Conservation (phyloP, 2,113 vertebrate genomes). For the Cichladusa arquata region DNA sequence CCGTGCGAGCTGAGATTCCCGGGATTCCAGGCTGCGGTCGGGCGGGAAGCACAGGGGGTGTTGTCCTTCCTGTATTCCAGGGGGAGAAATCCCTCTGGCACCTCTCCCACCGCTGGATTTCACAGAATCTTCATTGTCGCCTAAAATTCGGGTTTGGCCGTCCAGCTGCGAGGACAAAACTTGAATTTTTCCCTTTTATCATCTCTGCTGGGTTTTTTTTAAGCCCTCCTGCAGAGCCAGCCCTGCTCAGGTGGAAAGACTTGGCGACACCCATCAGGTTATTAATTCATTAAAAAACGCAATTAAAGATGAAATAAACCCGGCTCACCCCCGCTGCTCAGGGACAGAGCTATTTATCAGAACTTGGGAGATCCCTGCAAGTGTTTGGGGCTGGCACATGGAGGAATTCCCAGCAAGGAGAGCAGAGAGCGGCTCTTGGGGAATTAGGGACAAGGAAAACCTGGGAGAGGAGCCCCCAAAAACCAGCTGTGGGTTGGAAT, state of each 20-base stretch:
- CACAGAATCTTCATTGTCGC: rapidly evolving
- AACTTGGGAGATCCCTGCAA: neutral
- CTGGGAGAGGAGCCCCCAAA: neutral
- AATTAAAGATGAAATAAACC: neutral
- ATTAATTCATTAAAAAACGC: neutral
- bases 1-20: slow-evolving; percentile 6
- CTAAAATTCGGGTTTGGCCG: neutral
- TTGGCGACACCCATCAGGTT: neutral
- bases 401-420: neutral
- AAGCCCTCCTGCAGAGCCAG: neutral
- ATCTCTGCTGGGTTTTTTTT: neutral
- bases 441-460: neutral
- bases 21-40: neutral
- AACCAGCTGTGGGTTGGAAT: rapidly evolving
- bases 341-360: neutral
- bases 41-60: neutral
- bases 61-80: neutral
- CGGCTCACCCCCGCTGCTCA: neutral
- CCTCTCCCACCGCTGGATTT: rapidly evolving
- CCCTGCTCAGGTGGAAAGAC: neutral
- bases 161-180: neutral
- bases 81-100: neutral
- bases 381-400: neutral
- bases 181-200: neutral
- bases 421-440: rapidly evolving